Evolutionary conservation across 2,113 vertebrate genomes (phyloP), one percentile per base, ranked within the genome.

Genomic region (Apaloderma vittatum): DNA sequence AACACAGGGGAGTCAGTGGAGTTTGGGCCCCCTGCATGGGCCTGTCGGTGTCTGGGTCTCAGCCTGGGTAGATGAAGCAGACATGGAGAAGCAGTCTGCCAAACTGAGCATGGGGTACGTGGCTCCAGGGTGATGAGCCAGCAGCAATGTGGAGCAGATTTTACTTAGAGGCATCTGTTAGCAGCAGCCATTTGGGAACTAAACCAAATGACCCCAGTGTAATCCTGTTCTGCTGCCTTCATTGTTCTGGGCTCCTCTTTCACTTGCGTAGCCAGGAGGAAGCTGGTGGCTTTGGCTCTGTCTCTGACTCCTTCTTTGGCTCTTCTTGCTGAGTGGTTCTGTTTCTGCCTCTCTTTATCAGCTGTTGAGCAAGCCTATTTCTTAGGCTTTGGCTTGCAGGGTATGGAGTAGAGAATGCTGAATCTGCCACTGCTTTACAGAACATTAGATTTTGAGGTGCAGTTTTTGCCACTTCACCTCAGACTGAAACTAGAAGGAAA

Each of bases 211-310:
- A 87, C 68, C 61, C 59, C 76, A 78, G 65, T 49, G 87, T 78
- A 66, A 94, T 85, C 52, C 51, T 87, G 34, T 75, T 91, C 61
- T 89, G 26, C 65, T 93, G 68, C 68, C 45, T 84, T 66, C 73
- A 75, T 96, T 95, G 89, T 95, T 94, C 76, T 76, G n/a, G 22
- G 48, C 30, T 57, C 15, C 70, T 63, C 86, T 83, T 55, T 92
- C 84, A n/a, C 68, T 91, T 73, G 66, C 80, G n/a, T 8, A 91
- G 68, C 79, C 82, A 94, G 71, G 75, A 95, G 73, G 76, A 92
- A 91, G 74, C 52, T 91, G 83, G 79, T 94, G 86, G 61, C 80
- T 93, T 95, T 94, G 88, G 55, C 63, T 34, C 32, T 46, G n/a
- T 54, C 51, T 62, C 46, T 52, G 22, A 14, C 77, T 96, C 57